Conservation (phyloP, 2,113 vertebrate species). For the Symphodus melops region DNA sequence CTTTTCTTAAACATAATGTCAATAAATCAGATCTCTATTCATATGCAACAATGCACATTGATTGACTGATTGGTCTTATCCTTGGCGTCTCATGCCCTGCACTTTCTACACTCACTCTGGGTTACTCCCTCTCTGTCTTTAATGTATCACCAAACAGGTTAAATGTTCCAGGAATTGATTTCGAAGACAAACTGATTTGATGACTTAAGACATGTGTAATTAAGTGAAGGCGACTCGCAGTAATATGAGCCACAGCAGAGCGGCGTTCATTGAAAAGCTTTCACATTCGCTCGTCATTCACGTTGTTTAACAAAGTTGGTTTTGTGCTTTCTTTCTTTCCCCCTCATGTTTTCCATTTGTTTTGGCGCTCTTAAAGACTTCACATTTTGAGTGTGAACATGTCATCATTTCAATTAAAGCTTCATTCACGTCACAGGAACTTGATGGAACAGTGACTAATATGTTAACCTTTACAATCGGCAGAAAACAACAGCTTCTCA, state of each 20-base stretch:
- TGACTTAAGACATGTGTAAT: conserved; percentile 19
- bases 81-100: background rate
- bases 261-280: background rate
- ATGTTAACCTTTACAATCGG: background rate
- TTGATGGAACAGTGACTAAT: background rate
- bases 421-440: background rate
- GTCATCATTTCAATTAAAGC: no score
- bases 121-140: background rate
- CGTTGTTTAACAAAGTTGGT: background rate
- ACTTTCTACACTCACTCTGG: background rate
- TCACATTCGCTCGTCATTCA: conserved; percentile 6
- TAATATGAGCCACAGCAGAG: conserved; percentile 15
- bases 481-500: background rate
- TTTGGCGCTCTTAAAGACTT: background rate
- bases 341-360: background rate
- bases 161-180: conserved; percentile 15
- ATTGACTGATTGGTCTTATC: no score
- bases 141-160: conserved; percentile 9
- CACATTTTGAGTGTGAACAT: no score
- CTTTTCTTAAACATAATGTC: background rate
- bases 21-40: background rate
- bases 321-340: background rate
- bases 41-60: background rate
- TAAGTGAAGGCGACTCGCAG: conserved; percentile 14
- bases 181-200: background rate